Percentiles rank a stretch among this genome's conserved stretches.
Evolutionary conservation across 2,797 vertebrate species (phyloP).

Genomic region (Argyrosomus regius): DNA sequence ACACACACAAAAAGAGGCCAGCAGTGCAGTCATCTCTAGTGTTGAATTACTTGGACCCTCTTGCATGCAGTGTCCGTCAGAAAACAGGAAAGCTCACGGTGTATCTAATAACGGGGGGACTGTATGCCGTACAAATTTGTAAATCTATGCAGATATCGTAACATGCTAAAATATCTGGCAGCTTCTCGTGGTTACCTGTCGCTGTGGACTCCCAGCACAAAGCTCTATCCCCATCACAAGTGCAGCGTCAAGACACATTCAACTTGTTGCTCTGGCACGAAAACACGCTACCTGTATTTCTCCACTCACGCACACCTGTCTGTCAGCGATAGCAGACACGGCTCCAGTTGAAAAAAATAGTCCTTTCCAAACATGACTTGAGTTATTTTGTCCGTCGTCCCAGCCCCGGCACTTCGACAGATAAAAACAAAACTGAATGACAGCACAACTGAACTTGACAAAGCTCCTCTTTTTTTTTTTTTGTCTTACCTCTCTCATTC

Average conservation of each 20-base stretch:
- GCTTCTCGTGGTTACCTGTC: slow-evolving; percentile 59
- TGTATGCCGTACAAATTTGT: slow-evolving; percentile 49
- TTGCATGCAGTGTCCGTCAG: slow-evolving; percentile 30
- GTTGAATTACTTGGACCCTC: slow-evolving; percentile 64
- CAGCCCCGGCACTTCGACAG: background rate
- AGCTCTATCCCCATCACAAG: slow-evolving; percentile 53
- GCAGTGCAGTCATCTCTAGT: slow-evolving; percentile 55
- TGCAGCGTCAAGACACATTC: slow-evolving; percentile 52
- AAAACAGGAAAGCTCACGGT: slow-evolving; percentile 44
- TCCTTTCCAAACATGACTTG: slow-evolving; percentile 50
- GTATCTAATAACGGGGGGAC: slow-evolving; percentile 32
- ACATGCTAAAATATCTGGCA: slow-evolving; percentile 28
- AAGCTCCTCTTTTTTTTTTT: slow-evolving; percentile 19
- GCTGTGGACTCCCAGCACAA: slow-evolving; percentile 15
- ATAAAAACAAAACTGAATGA: slow-evolving; percentile 23
- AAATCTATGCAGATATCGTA: slow-evolving; percentile 63
- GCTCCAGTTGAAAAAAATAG: slow-evolving; percentile 43
- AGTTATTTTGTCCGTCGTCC: slow-evolving; percentile 20
- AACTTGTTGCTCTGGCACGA: slow-evolving; percentile 66
- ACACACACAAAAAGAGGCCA: slow-evolving; percentile 66
- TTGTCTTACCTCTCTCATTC: slow-evolving; percentile 58
- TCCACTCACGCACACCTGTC: slow-evolving; percentile 53
- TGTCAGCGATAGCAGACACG: slow-evolving; percentile 22
- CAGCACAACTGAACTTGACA: slow-evolving; percentile 49
- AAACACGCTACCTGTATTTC: slow-evolving; percentile 38